These are phyloP conservation scores for Tolypeutes matacus DNA, from an alignment of 2,797 vertebrate species.

Conservation along the genomic window DNA sequence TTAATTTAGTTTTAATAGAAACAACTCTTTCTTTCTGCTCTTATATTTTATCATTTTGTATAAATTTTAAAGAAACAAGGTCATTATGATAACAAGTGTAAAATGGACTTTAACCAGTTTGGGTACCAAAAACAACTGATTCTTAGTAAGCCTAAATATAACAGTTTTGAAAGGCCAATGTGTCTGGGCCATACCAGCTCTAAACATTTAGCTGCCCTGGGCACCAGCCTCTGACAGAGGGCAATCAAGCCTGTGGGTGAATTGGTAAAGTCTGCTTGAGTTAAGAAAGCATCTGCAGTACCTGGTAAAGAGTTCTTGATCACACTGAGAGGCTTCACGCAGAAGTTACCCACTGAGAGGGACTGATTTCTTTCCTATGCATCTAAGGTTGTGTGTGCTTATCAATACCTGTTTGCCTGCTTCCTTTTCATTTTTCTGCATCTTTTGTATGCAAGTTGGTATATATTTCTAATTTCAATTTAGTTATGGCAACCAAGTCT, in stretches of 20 bases:
- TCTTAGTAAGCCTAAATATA: not conserved
- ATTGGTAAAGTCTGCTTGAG: not conserved
- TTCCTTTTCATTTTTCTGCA: not conserved
- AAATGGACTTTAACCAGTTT: not conserved
- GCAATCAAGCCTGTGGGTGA: not conserved
- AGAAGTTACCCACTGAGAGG: not conserved
- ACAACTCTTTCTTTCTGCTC: not conserved
- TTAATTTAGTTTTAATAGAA: constrained; percentile 38
- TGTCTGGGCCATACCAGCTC: not conserved
- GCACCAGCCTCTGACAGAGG: not conserved
- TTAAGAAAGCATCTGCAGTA: not conserved
- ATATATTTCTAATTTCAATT: not conserved
- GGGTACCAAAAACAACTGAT: not conserved
- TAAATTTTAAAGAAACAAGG: constrained; percentile 50
- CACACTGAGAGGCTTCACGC: not conserved
- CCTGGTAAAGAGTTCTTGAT: not conserved
- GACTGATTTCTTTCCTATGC: not conserved
- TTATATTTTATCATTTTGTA: not conserved
- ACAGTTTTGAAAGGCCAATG: not conserved
- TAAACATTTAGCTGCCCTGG: not conserved
- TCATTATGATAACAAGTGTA: not conserved
- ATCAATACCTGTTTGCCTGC: not conserved
- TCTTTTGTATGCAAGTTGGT: not conserved
- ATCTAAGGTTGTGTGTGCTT: not conserved
- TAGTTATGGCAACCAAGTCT: not conserved